Evolutionary conservation across 2,888 invertebrate genomes (phyloP).

Genomic region (Caenorhabditis drosophilae): DNA sequence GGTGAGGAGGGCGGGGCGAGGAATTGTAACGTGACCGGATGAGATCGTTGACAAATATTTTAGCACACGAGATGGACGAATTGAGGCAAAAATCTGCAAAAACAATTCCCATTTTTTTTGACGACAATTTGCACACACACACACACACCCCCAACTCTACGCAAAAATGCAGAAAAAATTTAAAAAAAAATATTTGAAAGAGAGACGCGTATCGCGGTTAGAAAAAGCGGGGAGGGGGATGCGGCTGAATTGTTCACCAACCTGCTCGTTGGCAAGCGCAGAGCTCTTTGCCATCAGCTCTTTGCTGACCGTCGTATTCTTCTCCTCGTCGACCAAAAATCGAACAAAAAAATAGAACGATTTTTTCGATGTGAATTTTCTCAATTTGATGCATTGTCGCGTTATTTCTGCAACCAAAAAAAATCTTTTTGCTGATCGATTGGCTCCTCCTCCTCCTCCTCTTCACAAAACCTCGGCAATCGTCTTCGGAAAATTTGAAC

Average conservation of each 20-base stretch:
- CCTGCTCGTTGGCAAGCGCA: constrained; percentile 13
- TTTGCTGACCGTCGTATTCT: constrained; percentile 29
- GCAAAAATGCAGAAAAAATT: too few species aligned
- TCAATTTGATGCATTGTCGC: constrained; percentile 11
- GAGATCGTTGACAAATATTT: constrained; percentile 16
- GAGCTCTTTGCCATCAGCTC: constrained; percentile 26
- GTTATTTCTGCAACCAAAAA: constrained; percentile 27
- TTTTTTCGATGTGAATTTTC: constrained; percentile 3
- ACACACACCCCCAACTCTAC: too few species aligned
- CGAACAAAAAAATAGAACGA: constrained; percentile 26
- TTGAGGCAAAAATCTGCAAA: constrained; percentile 18
- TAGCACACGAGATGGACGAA: constrained; percentile 25
- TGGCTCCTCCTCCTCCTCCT: too few species aligned
- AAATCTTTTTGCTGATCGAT: too few species aligned
- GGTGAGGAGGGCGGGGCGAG: constrained; percentile 19
- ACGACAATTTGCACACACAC: too few species aligned
- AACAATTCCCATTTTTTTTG: too few species aligned
- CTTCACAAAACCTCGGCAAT: too few species aligned
- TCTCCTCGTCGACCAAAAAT: constrained; percentile 32
- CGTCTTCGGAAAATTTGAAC: constrained; percentile 15
- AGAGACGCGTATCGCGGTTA: too few species aligned
- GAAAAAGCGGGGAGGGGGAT: too few species aligned
- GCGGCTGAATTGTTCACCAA: background rate
- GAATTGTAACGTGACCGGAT: background rate
- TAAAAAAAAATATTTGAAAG: too few species aligned